Evolutionary conservation across 64 coral and sea anemone species (phyloP), one percentile per base, ranked within the genome.

Genomic region (Porites australiensis): DNA sequence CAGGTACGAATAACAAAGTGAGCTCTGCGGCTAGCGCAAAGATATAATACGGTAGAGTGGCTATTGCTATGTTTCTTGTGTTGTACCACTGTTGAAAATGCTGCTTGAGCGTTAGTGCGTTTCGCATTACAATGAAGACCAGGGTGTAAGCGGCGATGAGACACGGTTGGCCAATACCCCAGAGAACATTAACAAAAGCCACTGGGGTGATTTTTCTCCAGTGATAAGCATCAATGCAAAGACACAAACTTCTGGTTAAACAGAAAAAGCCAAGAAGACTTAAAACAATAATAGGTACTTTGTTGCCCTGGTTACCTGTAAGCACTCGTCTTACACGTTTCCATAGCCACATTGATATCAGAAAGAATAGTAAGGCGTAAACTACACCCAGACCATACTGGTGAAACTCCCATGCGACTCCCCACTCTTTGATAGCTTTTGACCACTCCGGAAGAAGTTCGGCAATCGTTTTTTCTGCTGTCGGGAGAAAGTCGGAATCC

Each of bases 361-460:
- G 13, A 23, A 80, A 18, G 48, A 89, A 48, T 27, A 89, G 8
- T 3, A 95, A 47, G 8, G 61, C 11, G 48, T 86, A 95, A 6
- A 95, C 15, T n/a, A 10, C 64, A 7, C 93, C 93, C 13, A 95
- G 62, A 12, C 87, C 93, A 20, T 95, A 95, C 15, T 89, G 87
- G 49, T 95, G 88, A 57, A 95, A 45, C 3, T 90, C 78, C 93
- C 93, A 95, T 12, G 70, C 71, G 6, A 51, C 12, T 67, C 93
- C 93, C 93, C 93, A 95, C 49, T 90, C 72, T 77, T 67, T 44
- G 8, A 52, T 55, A 8, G 93, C 93, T 37, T 12, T 77, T 4
- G 78, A 77, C 93, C 93, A 95, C 45, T 95, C 79, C 6, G 93
- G 93, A 13, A 90, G 19, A 2, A 88, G 93, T n/a, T 95, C 93